These are phyloP conservation scores for Myotis davidii DNA, from an alignment of 2,113 vertebrate species.

Conservation along the genomic window DNA sequence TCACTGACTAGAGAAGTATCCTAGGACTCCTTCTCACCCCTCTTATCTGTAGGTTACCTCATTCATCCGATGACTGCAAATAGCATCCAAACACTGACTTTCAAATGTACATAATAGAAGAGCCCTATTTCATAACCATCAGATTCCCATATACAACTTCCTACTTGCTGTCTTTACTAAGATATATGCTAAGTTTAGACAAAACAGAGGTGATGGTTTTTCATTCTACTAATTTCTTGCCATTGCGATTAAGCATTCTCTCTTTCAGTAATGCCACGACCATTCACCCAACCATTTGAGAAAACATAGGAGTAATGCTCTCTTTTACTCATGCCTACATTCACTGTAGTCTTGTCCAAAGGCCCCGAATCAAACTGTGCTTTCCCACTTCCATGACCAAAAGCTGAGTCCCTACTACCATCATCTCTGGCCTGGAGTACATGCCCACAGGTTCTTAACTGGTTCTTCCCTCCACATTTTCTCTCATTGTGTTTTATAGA, in stretches of 20 bases:
- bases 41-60: neutral
- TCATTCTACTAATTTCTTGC: neutral
- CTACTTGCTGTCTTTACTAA: neutral
- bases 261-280: neutral
- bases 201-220: neutral
- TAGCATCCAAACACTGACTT: neutral
- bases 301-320: neutral
- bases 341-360: neutral
- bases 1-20: neutral
- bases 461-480: fast-evolving
- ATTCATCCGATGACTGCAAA: neutral
- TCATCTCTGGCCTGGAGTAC: neutral
- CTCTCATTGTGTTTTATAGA: neutral
- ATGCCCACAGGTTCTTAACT: fast-evolving
- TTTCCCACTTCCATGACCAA: neutral
- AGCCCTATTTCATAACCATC: neutral
- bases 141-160: neutral
- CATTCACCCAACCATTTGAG: neutral
- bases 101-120: neutral
- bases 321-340: neutral
- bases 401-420: fast-evolving
- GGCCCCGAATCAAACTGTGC: fast-evolving
- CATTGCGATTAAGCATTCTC: neutral
- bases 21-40: fast-evolving
- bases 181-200: neutral